These are phyloP conservation scores for Andrena bucephala DNA, from an alignment of 2,888 invertebrate genomes.

Conservation along the genomic window DNA sequence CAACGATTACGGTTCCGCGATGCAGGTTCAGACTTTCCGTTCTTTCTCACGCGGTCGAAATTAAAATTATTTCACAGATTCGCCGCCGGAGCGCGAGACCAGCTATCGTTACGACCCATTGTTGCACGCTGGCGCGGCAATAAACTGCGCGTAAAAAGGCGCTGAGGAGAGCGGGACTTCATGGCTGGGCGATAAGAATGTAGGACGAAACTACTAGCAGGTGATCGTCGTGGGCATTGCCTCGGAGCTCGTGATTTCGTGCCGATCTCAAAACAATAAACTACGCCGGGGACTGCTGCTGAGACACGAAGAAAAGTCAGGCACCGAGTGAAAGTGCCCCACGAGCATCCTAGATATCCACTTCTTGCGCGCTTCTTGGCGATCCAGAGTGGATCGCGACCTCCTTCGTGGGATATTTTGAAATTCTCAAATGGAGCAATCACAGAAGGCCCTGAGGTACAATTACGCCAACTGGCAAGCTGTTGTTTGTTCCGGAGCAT, in stretches of 20 bases:
- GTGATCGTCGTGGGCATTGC: slow-evolving; percentile 65
- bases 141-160: slow-evolving; percentile 53
- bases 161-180: slow-evolving; percentile 15
- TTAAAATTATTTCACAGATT: slow-evolving; percentile 53
- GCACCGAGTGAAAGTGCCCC: slow-evolving; percentile 69
- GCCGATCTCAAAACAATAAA: slow-evolving; percentile 68
- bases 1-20: not conserved
- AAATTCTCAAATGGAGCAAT: slow-evolving; percentile 55
- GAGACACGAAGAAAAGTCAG: slow-evolving; percentile 62
- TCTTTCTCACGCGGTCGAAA: slow-evolving; percentile 58
- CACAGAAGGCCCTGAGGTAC: slow-evolving; percentile 12
- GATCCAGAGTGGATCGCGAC: slow-evolving; percentile 34
- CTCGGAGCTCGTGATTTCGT: slow-evolving; percentile 68
- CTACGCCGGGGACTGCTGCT: slow-evolving; percentile 48
- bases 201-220: slow-evolving; percentile 65
- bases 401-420: slow-evolving; percentile 46
- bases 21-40: not conserved
- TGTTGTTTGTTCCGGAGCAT: slow-evolving; percentile 10
- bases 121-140: slow-evolving; percentile 33
- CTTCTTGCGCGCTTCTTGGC: slow-evolving; percentile 11
- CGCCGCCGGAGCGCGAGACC: slow-evolving; percentile 4
- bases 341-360: slow-evolving; percentile 55
- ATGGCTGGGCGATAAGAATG: slow-evolving; percentile 53
- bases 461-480: not conserved
- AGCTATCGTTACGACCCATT: slow-evolving; percentile 59